These are phyloP conservation scores for Diceros bicornis DNA, from an alignment of 2,797 vertebrate genomes.

Conservation along the genomic window DNA sequence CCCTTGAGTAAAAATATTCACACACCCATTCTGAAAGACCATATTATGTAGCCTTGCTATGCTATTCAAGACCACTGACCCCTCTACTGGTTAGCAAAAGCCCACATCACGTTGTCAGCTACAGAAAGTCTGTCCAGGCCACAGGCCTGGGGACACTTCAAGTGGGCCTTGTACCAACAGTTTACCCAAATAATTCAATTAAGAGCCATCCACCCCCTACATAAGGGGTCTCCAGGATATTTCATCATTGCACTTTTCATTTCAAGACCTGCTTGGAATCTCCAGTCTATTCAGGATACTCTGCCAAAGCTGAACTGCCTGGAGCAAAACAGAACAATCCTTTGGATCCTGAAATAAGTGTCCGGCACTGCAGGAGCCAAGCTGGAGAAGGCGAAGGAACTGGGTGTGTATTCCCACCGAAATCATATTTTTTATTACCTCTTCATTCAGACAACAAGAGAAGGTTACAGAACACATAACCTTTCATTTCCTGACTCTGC, in stretches of 20 bases:
- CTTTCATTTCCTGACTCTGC: slow-evolving; percentile 50
- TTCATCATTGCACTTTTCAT: slow-evolving; percentile 44
- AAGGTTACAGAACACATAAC: neutral
- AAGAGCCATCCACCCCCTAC: neutral
- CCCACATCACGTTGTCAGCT: neutral
- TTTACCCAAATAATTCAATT: slow-evolving; percentile 21
- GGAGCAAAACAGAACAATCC: neutral
- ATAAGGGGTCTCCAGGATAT: neutral
- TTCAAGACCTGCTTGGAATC: slow-evolving; percentile 47
- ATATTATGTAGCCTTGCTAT: neutral
- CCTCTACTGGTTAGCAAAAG: slow-evolving; percentile 5
- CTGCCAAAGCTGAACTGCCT: slow-evolving; percentile 53
- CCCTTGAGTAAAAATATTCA: slow-evolving; percentile 2
- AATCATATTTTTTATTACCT: neutral
- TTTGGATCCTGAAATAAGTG: slow-evolving; percentile 3
- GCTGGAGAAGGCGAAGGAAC: neutral
- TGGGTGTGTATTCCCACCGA: neutral
- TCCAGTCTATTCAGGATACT: neutral
- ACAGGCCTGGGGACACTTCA: neutral
- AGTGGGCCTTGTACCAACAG: neutral
- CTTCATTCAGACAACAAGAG: slow-evolving; percentile 56
- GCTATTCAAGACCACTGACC: neutral
- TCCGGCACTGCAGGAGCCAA: neutral
- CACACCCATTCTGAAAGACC: neutral
- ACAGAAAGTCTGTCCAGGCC: neutral